Percentiles rank a stretch among this genome's conserved stretches.
These are phyloP conservation scores for Megaleporinus macrocephalus DNA, from an alignment of 2,113 vertebrate genomes.

Conservation along the genomic window DNA sequence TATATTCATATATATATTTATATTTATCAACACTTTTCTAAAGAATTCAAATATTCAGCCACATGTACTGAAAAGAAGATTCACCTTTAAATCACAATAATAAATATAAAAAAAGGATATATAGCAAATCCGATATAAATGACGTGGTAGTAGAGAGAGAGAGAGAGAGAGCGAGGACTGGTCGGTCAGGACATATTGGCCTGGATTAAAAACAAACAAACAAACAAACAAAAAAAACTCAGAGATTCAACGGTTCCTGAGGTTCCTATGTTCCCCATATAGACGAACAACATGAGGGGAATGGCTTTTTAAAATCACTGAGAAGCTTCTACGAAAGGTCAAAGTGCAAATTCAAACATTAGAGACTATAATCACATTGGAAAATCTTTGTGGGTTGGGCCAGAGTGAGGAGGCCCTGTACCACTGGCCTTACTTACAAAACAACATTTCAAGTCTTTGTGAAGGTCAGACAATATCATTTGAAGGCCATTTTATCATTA, in stretches of 20 bases:
- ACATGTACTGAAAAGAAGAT: conserved; percentile 94
- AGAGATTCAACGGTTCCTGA: conserved; percentile 83
- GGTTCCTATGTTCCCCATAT: conserved; percentile 83
- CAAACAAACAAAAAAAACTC: conserved; percentile 67
- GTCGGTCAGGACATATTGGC: conserved; percentile 56
- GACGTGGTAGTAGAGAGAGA: conserved; percentile 77
- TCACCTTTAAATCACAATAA: conserved; percentile 96
- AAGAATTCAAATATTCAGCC: conserved; percentile 97
- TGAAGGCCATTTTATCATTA: conserved; percentile 17
- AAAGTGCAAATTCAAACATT: conserved; percentile 67
- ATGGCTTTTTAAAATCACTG: conserved; percentile 80
- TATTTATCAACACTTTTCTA: conserved; percentile 93
- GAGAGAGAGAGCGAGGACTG: conserved; percentile 72
- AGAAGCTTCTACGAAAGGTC: conserved; percentile 77
- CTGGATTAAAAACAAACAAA: conserved; percentile 56
- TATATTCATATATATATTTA: conserved; percentile 84
- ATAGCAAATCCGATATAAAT: conserved; percentile 81
- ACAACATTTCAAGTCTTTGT: background rate
- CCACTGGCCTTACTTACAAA: background rate
- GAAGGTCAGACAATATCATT: no score
- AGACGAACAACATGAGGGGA: conserved; percentile 75
- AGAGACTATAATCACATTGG: conserved; percentile 32
- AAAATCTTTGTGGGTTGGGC: conserved; percentile 9
- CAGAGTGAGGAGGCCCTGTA: background rate
- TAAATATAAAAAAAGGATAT: conserved; percentile 86